Base-by-base conservation (phyloP, 2,113 vertebrate genomes). In the Scomber japonicus region DNA sequence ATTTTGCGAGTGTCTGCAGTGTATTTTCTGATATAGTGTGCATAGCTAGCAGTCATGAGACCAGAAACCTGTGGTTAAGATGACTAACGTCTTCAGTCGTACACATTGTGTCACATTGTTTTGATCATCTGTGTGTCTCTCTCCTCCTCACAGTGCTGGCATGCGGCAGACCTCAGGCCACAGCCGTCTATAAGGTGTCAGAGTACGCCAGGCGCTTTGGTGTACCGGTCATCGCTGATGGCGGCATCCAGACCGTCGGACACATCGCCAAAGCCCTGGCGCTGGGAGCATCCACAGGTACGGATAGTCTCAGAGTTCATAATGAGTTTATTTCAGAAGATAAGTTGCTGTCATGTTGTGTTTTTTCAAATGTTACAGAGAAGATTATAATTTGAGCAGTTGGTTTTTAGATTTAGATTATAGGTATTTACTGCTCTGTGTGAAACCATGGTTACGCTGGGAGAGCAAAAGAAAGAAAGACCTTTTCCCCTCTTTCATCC, bases 141-240 rank as follows among this genome's bases (percentile, higher is more conserved):
- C 24, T 67, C 24, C 57, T 40, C 44, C 69, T 48, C 50, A 4
- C 88, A 99, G 98, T 99, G 91, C 85, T 99, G 92, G 98, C 98
- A 0, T 99, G 98, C 0, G 98, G 98, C 59, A 94, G 98, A 51
- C 97, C 98, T 35, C 98, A 99, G 94, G 98, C 98, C 83, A 99
- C 98, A 0, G 98, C 98, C 0, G 98, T 99, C 16, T 99, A 99
- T 84, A 99, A 99, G 81, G 98, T 99, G 8, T 99, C 98, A 0
- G 98, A 99, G 63, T 99, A 99, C 0, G 98, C 98, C 0, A 72
- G 98, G 44, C 95, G 97, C 0, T 99, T 99, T 0, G 97, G 97
- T 0, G 96, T 99, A 10, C 98, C 98, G 0, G 98, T 99, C 35
- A 99, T 98, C 0, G 98, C 98, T 0, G 98, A 99, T 0, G 98